Evolutionary conservation across 1,140 invertebrate genomes (phyloP).

Genomic region (Alviniconcha marisindica): DNA sequence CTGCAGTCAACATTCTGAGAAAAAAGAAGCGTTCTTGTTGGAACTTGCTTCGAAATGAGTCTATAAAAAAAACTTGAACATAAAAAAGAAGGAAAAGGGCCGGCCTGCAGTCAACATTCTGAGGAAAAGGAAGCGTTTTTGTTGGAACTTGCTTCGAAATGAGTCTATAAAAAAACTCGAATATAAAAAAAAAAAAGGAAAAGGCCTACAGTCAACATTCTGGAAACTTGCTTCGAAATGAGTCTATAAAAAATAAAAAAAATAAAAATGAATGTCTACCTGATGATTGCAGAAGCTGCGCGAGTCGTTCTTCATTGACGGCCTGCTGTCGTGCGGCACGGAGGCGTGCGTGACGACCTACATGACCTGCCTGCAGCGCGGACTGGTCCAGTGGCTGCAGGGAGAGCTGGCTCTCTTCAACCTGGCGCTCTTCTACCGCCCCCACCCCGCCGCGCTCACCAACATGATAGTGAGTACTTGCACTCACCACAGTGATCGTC

Average conservation of each 20-base stretch:
- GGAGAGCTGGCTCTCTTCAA: slow-evolving; percentile 22
- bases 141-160: too few relatives aligned
- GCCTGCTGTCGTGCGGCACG: slow-evolving; percentile 23
- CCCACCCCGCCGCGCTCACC: not conserved
- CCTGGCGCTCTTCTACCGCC: slow-evolving; percentile 38
- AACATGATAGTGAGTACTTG: slow-evolving; percentile 19
- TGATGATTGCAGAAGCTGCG: slow-evolving; percentile 7
- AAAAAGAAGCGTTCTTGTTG: too few relatives aligned
- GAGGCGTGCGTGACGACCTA: slow-evolving; percentile 29
- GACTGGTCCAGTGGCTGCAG: not conserved
- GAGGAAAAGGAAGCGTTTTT: too few relatives aligned
- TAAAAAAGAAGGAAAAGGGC: too few relatives aligned
- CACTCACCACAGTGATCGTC: too few relatives aligned
- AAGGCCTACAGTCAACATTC: not conserved
- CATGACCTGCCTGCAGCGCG: not conserved
- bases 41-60: too few relatives aligned
- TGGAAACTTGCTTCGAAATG: not conserved
- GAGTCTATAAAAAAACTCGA: too few relatives aligned
- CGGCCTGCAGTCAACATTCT: too few relatives aligned
- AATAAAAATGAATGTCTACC: not conserved
- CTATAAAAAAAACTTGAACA: too few relatives aligned
- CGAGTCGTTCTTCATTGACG: slow-evolving; percentile 32
- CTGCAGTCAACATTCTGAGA: too few relatives aligned
- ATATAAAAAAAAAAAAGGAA: too few relatives aligned
- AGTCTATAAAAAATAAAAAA: not conserved